phyloP scores from a whole-genome alignment of 2,113 vertebrate species.

The Zootoca vivipara region DNA sequence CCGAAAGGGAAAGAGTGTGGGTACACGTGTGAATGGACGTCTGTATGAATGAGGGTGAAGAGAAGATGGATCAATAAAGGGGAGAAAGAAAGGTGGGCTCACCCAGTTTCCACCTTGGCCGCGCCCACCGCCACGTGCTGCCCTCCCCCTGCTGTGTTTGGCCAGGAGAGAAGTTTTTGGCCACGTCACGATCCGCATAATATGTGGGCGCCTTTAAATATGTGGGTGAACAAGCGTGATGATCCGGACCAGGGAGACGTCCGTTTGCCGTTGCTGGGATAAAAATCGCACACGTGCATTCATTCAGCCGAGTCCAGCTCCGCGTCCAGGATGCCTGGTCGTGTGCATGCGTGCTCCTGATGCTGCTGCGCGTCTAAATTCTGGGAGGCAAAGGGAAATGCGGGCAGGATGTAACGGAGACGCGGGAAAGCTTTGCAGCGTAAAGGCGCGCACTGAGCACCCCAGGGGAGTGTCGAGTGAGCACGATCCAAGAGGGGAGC shows the following conservation, averaged over 20 bases:
- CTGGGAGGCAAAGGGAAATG: neutral
- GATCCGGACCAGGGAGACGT: no score
- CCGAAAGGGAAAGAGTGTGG: neutral
- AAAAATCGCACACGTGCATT: neutral
- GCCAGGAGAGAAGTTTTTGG: no score
- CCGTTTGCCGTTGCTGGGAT: no score
- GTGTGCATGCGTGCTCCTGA: neutral
- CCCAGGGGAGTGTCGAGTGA: neutral
- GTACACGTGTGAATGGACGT: neutral
- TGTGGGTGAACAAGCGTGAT: no score
- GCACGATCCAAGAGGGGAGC: no score
- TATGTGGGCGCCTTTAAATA: neutral
- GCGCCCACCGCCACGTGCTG: neutral
- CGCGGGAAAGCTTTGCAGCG: neutral
- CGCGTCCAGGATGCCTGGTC: neutral
- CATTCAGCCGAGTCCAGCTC: neutral
- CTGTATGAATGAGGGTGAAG: neutral
- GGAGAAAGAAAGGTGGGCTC: neutral
- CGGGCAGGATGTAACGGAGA: neutral
- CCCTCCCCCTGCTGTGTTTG: no score
- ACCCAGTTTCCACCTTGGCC: neutral
- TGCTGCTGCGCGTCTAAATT: neutral
- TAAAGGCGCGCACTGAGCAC: neutral
- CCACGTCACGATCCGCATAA: neutral
- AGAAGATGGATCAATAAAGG: neutral